Base-by-base conservation (phyloP, 2,888 invertebrate genomes). In the Prenolepis imparis region DNA sequence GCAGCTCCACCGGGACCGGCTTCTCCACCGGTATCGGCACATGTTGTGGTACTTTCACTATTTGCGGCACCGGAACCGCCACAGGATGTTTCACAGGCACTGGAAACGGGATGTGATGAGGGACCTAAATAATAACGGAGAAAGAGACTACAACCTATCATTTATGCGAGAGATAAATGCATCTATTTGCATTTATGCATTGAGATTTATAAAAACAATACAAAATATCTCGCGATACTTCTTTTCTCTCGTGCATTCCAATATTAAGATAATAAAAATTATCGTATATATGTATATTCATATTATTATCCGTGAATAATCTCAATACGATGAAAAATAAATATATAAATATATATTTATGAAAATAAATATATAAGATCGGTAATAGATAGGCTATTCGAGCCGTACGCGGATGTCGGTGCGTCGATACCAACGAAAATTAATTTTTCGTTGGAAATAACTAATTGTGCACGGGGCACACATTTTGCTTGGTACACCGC, bases 31-130 rank as follows among this genome's bases (percentile, higher is more conserved):
- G 92, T 48, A 93, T 86, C 18, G 94, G 94, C 84, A 94, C 93
- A 88, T 94, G 94, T 87, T 94, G 93, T 72, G 93, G 94, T 21
- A 94, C 93, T 93, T 94, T 94, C 91, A 94, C 94, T 90, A 94
- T 92, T 86, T 94, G 94, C 82, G 94, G 93, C 78, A 94, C 94
- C 61, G 94, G 94, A 83, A 94, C 84, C 18, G 94, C 91, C 78
- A 94, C 90, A 41, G 94, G 94, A 87, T 92, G 93, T 89, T 94
- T 92, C 55, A 94, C 94, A 15, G 94, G 94, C 72, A 94, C 94
- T 32, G 94, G 93, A 21, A 94, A 90, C 36, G 94, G 94, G 83
- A 94, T 92, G 81, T 94, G 94, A 86, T 94, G 92, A 15, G 94
- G 94, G 74, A 94, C 88, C 94, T 94, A 75, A 2, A 39, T 15